Conservation (phyloP, 2,888 invertebrate species). For the Athalia rosae region DNA sequence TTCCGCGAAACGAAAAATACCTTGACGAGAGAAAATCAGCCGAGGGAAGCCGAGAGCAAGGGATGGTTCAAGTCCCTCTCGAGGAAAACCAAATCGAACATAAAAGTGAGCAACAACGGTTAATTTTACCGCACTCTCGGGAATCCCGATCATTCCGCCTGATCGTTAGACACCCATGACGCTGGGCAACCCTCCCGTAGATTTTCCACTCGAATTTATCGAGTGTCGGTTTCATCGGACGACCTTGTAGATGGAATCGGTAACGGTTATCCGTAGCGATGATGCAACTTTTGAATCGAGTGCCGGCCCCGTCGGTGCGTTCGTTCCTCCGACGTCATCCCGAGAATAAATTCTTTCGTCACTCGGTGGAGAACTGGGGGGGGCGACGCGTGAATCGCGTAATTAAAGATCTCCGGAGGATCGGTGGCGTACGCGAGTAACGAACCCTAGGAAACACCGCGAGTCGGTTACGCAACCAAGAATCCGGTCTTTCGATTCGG, state of each 20-base stretch:
- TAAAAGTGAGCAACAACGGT: slow-evolving; percentile 73
- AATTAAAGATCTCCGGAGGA: slow-evolving; percentile 34
- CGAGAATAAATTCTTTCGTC: slow-evolving; percentile 43
- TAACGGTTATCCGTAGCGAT: slow-evolving; percentile 39
- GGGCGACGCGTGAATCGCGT: slow-evolving; percentile 42
- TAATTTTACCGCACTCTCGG: background rate
- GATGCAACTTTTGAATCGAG: slow-evolving; percentile 39
- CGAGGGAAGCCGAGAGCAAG: slow-evolving; percentile 75
- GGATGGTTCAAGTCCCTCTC: slow-evolving; percentile 89
- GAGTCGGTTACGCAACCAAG: slow-evolving; percentile 31
- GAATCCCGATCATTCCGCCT: background rate
- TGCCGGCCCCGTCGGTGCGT: slow-evolving; percentile 6
- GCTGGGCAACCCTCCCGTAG: background rate
- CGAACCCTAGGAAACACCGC: slow-evolving; percentile 29
- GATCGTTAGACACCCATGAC: background rate
- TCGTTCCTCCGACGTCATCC: slow-evolving; percentile 16
- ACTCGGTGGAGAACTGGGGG: slow-evolving; percentile 6
- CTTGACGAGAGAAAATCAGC: slow-evolving; percentile 70
- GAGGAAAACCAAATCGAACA: slow-evolving; percentile 78
- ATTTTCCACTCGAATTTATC: background rate
- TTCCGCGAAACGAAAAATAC: slow-evolving; percentile 74
- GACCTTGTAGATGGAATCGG: slow-evolving; percentile 44
- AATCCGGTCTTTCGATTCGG: slow-evolving; percentile 43
- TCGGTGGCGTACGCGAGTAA: slow-evolving; percentile 31
- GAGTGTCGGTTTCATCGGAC: slow-evolving; percentile 34